Base-by-base conservation (phyloP, 2,113 vertebrate species). In the Ptychochromis oligacanthus region DNA sequence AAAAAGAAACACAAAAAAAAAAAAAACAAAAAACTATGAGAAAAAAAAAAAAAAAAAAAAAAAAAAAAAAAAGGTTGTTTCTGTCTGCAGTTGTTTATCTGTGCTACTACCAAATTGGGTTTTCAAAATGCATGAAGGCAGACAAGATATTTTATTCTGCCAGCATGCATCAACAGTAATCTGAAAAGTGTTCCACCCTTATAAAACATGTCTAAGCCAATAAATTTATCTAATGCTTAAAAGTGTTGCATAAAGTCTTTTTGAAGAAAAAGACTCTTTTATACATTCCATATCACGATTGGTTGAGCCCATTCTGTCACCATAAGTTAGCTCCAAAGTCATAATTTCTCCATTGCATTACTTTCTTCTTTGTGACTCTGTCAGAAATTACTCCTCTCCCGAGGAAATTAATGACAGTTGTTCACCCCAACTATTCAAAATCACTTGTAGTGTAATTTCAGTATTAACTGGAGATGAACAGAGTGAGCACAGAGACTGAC, bases 301-400 rank as follows among this genome's bases (percentile, higher is more conserved):
- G 84, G 60, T 75, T 86, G 89, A 84, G 79, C 86, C 70, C 87
- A 89, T 92, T 93, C 90, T 93, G 88, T 91, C 92, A 86, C 78
- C 75, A 58, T 75, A 81, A 58, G 36, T 91, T 86, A 87, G 64
- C 56, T 36, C 34, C 59, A 81, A 36, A 84, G 70, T 82, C 59
- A 75, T 77, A 40, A 85, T 81, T 88, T 79, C 72, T 90, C 75
- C 36, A 79, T 70, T 75, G 70, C 64, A 46, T 85, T 76, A 81
- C 56, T 77, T 77, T 64, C 79, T 56, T 77, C 62, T 80, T 65
- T 77, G 43, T 78, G 75, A 77, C 79, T 74, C 74, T 64, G 90
- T 84, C 84, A 92, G 81, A 89, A 84, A 55, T 77, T 22, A 38
- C 86, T 89, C 79, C 83, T 87, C 76, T 60, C 70, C 40, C 77